Base-by-base conservation (phyloP, 2,113 vertebrate genomes). In the Butorides virescens region DNA sequence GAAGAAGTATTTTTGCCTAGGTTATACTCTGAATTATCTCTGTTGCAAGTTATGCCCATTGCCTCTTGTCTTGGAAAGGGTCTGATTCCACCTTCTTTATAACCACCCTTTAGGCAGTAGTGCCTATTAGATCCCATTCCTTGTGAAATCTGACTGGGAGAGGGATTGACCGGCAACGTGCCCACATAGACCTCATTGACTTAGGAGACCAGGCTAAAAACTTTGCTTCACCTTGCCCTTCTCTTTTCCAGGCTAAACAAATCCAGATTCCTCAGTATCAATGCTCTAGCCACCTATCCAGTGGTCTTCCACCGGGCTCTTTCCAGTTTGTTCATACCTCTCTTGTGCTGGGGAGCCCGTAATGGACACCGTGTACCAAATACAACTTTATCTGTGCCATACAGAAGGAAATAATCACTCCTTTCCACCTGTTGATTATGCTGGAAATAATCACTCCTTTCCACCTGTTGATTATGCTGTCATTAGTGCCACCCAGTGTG, bases 401-500 rank as follows among this genome's bases (percentile, higher is more conserved):
- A 22, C 9, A 52, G 55, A 70, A 17, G 30, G 61, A 42, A 74
- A 37, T 58, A 78, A 86, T 42, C 36, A 4, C 47, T 86, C 11
- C 16, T 37, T 18, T 80, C 42, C 47, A 46, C 42, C 42, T 0
- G 0, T 27, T 66, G n/a, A 30, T 39, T 44, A 2, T 37, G 46
- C 27, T 77, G n/a, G 61, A 42, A 74, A 37, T 58, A 78, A 86
- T 42, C 36, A 4, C 47, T 86, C 11, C 16, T 37, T 18, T 80
- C 42, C 47, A 46, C 42, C 42, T 0, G 0, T 27, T 66, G n/a
- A 30, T 39, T 44, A 2, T 37, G 46, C 27, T 77, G n/a, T 15
- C 17, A 9, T 25, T 47, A 0, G 0, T 29, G 26, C 25, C 34
- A 25, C 25, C 13, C 42, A 34, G 21, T 2, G 10, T 39, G 29